Evolutionary conservation across 2,113 vertebrate species (phyloP).

Genomic region (Notarius lentiginosus): DNA sequence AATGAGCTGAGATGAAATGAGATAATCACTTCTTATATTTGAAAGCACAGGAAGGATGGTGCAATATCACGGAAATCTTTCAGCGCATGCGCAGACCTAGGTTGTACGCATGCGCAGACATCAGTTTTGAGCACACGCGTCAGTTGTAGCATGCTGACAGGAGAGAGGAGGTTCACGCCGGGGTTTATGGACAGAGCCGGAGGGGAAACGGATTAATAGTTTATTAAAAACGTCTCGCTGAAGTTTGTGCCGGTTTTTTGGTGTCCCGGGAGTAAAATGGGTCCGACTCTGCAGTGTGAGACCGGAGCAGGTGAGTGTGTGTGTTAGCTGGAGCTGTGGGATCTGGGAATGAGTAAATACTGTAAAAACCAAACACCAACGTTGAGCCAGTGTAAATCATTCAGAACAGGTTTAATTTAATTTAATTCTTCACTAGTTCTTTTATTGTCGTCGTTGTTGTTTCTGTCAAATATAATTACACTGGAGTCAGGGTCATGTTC

Average conservation of each 20-base stretch:
- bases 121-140: background rate
- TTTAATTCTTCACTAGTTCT: too few species aligned
- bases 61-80: background rate
- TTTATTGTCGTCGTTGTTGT: too few species aligned
- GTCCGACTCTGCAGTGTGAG: slow-evolving; percentile 1
- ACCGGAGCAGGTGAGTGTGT: slow-evolving; percentile 23
- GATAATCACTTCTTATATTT: too few species aligned
- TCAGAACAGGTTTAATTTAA: background rate
- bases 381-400: background rate
- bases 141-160: background rate
- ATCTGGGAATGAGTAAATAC: background rate
- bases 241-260: background rate
- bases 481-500: too few species aligned
- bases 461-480: background rate
- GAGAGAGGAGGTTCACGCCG: background rate
- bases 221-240: background rate
- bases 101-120: background rate
- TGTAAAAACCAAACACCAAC: background rate
- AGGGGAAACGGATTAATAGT: too few species aligned
- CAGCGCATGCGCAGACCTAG: background rate
- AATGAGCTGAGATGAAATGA: too few species aligned
- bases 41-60: background rate
- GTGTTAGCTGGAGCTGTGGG: background rate
- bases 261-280: slow-evolving; percentile 25
- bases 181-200: background rate